phyloP scores from a whole-genome alignment of 2,797 vertebrate genomes.

The Champsocephalus esox region DNA sequence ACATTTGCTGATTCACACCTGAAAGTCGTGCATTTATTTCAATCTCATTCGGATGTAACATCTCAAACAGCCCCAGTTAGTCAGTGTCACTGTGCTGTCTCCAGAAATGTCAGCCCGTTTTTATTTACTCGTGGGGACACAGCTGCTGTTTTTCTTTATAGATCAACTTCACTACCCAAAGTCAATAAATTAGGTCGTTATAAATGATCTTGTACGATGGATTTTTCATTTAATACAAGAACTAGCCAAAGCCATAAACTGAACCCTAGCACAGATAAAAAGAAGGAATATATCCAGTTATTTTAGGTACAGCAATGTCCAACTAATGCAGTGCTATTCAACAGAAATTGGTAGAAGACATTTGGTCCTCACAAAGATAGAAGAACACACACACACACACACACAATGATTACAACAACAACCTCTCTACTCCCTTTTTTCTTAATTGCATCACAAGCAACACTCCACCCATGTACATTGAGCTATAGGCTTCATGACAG shows the following conservation, averaged over 20 bases:
- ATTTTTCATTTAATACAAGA: constrained; percentile 4
- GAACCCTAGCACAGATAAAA: neutral
- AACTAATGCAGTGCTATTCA: neutral
- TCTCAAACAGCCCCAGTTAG: neutral
- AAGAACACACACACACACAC: constrained; percentile 18
- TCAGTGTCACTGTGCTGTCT: constrained; percentile 10
- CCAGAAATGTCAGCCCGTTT: constrained; percentile 27
- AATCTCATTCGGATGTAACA: constrained; percentile 11
- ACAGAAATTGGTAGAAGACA: neutral
- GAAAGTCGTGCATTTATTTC: constrained; percentile 5
- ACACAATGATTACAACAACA: constrained; percentile 14
- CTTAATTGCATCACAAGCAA: constrained; percentile 6
- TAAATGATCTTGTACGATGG: constrained; percentile 7
- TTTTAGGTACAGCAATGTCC: too few relatives aligned
- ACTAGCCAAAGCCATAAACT: neutral
- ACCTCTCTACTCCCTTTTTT: constrained; percentile 5
- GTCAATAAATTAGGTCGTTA: neutral
- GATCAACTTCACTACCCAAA: constrained; percentile 14
- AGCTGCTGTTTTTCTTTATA: constrained; percentile 34
- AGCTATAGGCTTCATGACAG: constrained; percentile 12
- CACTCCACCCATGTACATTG: constrained; percentile 4
- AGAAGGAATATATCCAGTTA: neutral
- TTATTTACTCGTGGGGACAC: constrained; percentile 13
- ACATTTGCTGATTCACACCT: constrained; percentile 18
- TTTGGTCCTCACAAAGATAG: constrained; percentile 43